Base-by-base conservation (phyloP, 1,140 invertebrate genomes). In the Lepidotrigona ventralis region DNA sequence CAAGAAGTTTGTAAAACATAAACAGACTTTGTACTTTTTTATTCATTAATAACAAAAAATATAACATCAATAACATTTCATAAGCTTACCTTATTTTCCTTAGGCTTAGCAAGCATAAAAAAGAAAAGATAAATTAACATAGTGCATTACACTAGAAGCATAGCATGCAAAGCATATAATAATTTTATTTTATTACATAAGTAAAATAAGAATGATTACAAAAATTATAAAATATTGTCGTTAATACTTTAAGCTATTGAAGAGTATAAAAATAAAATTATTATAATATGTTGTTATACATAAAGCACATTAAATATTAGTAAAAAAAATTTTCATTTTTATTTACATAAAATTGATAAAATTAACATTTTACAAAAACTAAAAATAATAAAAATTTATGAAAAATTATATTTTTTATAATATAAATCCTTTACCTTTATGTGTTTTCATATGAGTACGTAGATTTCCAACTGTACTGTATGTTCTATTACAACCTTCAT, bases 391-490 rank as follows among this genome's bases (percentile, higher is more conserved):
- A 33, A 33, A 66, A 75, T 64, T 23, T 76, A 68, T 72, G 29
- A n/a, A 63, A 68, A 58, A 33, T 39, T 53, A 39, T 64, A 14
- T 78, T 19, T 69, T 12, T 1, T 23, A 53, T 29, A 17, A 60
- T n/a, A 60, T n/a, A 63, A 79, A 78, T 26, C 77, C 69, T 85
- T 92, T 94, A 99, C 98, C 98, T 97, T 97, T 98, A 91, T 99
- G 98, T 81, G 98, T 98, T 95, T 99, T 99, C 95, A 98, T 96
- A 94, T 99, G 98, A 75, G 98, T 99, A 91, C 98, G 96, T 74
- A 99, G 95, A 94, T 99, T 99, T 74, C 98, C 98, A 85, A 98
- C 96, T 15, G 98, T 99, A 90, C 98, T 99, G 92, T 99, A 99
- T 39, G 97, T 98, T 87, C 98, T 95, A 83, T 95, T 94, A 94